phyloP scores from a whole-genome alignment of 2,888 invertebrate species.

The Acanthococcus lagerstroemiae region DNA sequence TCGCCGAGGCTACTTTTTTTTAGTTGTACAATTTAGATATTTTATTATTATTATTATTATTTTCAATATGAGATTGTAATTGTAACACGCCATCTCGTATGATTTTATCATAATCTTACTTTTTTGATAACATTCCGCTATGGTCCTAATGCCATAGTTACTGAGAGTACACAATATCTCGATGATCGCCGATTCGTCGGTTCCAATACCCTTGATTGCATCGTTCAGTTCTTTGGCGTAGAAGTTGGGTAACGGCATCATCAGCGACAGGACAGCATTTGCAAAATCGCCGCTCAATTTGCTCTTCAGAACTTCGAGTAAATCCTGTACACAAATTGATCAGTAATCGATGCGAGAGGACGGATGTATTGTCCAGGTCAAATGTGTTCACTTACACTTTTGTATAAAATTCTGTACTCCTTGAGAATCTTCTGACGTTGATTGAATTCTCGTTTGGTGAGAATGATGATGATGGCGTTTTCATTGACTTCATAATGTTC shows the following conservation, averaged over 20 bases:
- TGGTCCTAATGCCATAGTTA: slow-evolving; percentile 42
- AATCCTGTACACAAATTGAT: slow-evolving; percentile 40
- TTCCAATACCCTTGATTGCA: slow-evolving; percentile 46
- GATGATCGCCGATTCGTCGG: slow-evolving; percentile 44
- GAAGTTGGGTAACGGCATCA: slow-evolving; percentile 45
- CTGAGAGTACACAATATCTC: slow-evolving; percentile 46
- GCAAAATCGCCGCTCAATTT: slow-evolving; percentile 48
- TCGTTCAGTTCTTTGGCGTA: slow-evolving; percentile 45
- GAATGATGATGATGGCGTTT: slow-evolving; percentile 78
- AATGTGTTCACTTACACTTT: slow-evolving; percentile 54
- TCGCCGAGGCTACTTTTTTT: too few species aligned
- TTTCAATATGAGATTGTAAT: too few species aligned
- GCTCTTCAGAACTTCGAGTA: slow-evolving; percentile 43
- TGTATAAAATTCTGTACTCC: slow-evolving; percentile 84
- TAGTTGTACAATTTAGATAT: too few species aligned
- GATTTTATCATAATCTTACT: slow-evolving; percentile 38
- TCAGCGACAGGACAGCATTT: slow-evolving; percentile 44
- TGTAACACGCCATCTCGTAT: too few species aligned
- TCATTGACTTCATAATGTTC: slow-evolving; percentile 89
- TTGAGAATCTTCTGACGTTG: slow-evolving; percentile 84
- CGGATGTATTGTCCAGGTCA: too few species aligned
- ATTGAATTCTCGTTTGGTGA: slow-evolving; percentile 76
- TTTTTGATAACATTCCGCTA: slow-evolving; percentile 41
- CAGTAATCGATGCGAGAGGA: too few species aligned
- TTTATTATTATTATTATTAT: too few species aligned